These are phyloP conservation scores for Oncorhynchus mykiss DNA, from an alignment of 2,113 vertebrate genomes.

Conservation along the genomic window DNA sequence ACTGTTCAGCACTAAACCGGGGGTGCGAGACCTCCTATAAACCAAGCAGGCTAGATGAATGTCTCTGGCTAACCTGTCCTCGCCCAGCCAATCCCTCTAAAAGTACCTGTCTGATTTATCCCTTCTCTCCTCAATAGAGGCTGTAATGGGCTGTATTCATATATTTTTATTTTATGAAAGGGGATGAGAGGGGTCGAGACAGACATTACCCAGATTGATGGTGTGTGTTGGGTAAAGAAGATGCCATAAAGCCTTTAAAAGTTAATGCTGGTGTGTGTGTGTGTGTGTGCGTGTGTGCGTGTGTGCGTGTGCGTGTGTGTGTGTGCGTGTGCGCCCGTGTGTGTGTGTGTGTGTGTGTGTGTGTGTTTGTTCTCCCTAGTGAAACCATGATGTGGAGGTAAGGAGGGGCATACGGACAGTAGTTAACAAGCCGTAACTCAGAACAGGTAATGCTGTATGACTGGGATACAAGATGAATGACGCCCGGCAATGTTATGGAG, in stretches of 20 bases:
- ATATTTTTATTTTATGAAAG: constrained; percentile 79
- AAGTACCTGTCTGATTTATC: constrained; percentile 68
- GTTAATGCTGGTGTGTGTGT: constrained; percentile 75
- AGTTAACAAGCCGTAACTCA: constrained; percentile 76
- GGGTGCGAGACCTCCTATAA: constrained; percentile 39
- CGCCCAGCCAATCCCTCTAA: constrained; percentile 67
- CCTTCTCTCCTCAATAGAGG: constrained; percentile 68
- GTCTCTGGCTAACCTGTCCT: constrained; percentile 60
- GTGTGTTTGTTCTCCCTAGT: neutral
- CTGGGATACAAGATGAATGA: constrained; percentile 68
- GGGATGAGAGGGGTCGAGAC: constrained; percentile 75
- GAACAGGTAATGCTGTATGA: constrained; percentile 74
- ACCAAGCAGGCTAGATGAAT: constrained; percentile 58
- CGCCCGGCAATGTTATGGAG: constrained; percentile 71
- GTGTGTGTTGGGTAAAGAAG: constrained; percentile 77
- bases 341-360: constrained; percentile 74
- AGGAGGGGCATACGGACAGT: constrained; percentile 29
- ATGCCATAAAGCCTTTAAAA: constrained; percentile 76
- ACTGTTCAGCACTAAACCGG: constrained; percentile 7
- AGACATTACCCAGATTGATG: constrained; percentile 77
- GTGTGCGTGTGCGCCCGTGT: constrained; percentile 80
- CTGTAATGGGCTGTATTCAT: constrained; percentile 77
- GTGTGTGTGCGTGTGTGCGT: constrained; percentile 29
- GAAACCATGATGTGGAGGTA: constrained; percentile 65
- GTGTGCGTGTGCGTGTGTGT: constrained; percentile 74